Percentiles rank a stretch among this genome's conserved stretches.
These are phyloP conservation scores for Platerodrilus igneus DNA, from an alignment of 2,888 invertebrate species.

Conservation along the genomic window DNA sequence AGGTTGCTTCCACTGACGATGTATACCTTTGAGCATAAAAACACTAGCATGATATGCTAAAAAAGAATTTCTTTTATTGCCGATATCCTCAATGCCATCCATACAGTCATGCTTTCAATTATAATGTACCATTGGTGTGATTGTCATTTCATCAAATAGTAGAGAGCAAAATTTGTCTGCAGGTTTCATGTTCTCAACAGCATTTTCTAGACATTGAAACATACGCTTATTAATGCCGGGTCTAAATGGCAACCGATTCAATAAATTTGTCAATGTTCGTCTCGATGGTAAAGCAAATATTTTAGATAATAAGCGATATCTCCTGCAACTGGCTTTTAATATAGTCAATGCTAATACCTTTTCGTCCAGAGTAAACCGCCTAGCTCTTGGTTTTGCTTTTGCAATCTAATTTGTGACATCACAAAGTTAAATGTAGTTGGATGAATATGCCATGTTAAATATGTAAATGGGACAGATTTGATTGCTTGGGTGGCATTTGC, in stretches of 20 bases:
- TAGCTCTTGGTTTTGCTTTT: slow-evolving; percentile 16
- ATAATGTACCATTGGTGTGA: too few species aligned
- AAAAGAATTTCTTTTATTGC: neutral
- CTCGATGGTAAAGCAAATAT: slow-evolving; percentile 18
- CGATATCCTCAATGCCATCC: slow-evolving; percentile 9
- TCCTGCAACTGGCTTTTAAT: slow-evolving; percentile 18
- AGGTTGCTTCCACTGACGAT: slow-evolving; percentile 13
- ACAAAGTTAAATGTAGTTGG: slow-evolving; percentile 14
- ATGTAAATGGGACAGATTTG: neutral
- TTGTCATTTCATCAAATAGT: slow-evolving; percentile 13
- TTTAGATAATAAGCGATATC: slow-evolving; percentile 15
- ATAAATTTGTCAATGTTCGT: slow-evolving; percentile 13
- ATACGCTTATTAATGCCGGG: slow-evolving; percentile 14
- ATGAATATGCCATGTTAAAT: neutral
- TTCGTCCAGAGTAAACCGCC: slow-evolving; percentile 24
- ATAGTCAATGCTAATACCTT: slow-evolving; percentile 24
- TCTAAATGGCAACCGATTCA: slow-evolving; percentile 10
- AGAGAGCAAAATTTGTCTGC: slow-evolving; percentile 9
- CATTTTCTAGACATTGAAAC: slow-evolving; percentile 6
- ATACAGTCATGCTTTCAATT: slow-evolving; percentile 2
- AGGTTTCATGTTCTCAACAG: slow-evolving; percentile 2
- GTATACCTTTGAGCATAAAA: slow-evolving; percentile 12
- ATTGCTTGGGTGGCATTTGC: neutral
- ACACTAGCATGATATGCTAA: slow-evolving; percentile 15
- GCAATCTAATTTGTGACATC: slow-evolving; percentile 16